Evolutionary conservation across 2,888 invertebrate genomes (phyloP), one percentile per base, ranked within the genome.

Genomic region (Nesidiocoris tenuis): DNA sequence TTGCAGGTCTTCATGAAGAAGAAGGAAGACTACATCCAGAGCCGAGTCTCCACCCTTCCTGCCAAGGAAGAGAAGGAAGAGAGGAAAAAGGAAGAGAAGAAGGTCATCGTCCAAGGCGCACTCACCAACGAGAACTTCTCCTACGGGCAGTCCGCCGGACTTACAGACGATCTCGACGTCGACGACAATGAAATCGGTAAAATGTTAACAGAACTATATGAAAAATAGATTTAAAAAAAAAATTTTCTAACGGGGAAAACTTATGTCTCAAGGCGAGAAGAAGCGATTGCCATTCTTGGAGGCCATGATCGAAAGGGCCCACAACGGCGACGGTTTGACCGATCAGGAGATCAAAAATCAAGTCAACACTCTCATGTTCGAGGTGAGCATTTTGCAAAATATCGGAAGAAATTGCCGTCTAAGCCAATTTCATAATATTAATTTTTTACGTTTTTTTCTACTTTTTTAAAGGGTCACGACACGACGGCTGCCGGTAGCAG

Each of bases 341-440:
- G 93, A 93, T 78, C 87, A 89, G 79, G 93, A 94, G 84, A 92
- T 94, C 79, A 92, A 91, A 83, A 92, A 94, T 83, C 92, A 94
- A 86, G 93, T 93, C 0, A 91, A 93, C 81, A 93, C 93, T 0
- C 93, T 94, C 75, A 94, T 94, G 93, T 93, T 93, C 83, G 91
- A 96, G 88, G 93, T 89, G 82, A 80, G n/a, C 17, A 67, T 7
- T 67, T n/a, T 19, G n/a, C n/a, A n/a, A n/a, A n/a, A n/a, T n/a
- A n/a, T n/a, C n/a, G n/a, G n/a, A n/a, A n/a, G n/a, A n/a, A n/a
- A n/a, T n/a, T n/a, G n/a, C n/a, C n/a, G n/a, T n/a, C n/a, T n/a
- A n/a, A n/a, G n/a, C n/a, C n/a, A n/a, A n/a, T n/a, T n/a, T n/a
- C n/a, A n/a, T n/a, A n/a, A n/a, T n/a, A n/a, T n/a, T n/a, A n/a